A percentile compares a stretch with the other conserved stretches of the same genome.
Evolutionary conservation across 2,797 vertebrate species (phyloP).

Genomic region (Nannoperca australis): DNA sequence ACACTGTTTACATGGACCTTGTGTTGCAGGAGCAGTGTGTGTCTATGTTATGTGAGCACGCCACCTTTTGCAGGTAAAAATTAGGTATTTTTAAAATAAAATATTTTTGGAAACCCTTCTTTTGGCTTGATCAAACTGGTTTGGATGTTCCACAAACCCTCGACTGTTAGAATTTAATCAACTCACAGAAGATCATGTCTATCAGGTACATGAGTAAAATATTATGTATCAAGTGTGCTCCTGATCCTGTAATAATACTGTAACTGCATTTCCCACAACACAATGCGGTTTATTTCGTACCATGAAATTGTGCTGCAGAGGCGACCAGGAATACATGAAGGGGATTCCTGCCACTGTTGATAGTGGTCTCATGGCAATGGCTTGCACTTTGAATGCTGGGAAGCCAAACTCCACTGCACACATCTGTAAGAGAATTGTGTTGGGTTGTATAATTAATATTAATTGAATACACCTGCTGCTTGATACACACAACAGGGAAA

Average conservation of each 20-base stretch:
- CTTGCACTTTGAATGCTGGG: conserved; percentile 91
- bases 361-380: conserved; percentile 91
- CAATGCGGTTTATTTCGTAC: conserved; percentile 76
- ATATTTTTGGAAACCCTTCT: not conserved
- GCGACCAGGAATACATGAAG: conserved; percentile 99
- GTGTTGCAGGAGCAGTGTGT: not conserved
- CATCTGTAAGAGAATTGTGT: conserved; percentile 80
- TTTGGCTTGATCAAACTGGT: not conserved
- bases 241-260: conserved; percentile 6
- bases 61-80: not conserved
- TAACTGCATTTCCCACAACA: not conserved
- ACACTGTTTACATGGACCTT: not conserved
- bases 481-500: not conserved
- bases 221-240: not conserved
- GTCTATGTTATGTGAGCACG: not conserved
- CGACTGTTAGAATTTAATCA: not conserved
- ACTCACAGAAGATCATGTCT: conserved; percentile 4
- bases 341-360: conserved; percentile 96
- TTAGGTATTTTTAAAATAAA: conserved; percentile 1
- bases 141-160: conserved; percentile 8
- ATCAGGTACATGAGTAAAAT: not conserved
- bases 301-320: conserved; percentile 99
- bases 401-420: conserved; percentile 94
- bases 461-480: conserved; percentile 20
- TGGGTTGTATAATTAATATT: not conserved